Conservation (phyloP, 2,888 invertebrate species). For the Labia minor region DNA sequence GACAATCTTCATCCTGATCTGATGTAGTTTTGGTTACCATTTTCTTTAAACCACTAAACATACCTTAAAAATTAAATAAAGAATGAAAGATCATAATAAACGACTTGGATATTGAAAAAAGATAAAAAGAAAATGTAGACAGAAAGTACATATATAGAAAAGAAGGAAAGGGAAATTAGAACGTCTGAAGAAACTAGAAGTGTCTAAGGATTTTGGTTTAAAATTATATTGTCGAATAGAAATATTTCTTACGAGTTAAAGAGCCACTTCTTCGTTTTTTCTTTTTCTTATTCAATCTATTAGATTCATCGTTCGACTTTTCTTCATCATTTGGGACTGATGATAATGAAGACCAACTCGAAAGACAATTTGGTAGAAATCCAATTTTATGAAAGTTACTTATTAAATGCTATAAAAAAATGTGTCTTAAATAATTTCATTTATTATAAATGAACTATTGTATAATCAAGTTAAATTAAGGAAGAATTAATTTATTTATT, state of each 20-base stretch:
- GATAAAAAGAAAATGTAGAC: too few species aligned
- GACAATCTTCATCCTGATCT: slow-evolving; percentile 33
- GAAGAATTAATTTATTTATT: too few species aligned
- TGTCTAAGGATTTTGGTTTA: too few species aligned
- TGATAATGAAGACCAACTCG: not conserved
- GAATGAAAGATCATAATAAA: too few species aligned
- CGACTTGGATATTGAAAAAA: slow-evolving; percentile 19
- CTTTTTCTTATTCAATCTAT: slow-evolving; percentile 45
- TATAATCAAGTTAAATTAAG: too few species aligned
- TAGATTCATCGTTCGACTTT: slow-evolving; percentile 39
- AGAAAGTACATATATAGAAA: not conserved
- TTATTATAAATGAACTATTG: slow-evolving; percentile 20
- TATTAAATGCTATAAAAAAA: slow-evolving; percentile 53
- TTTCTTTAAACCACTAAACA: slow-evolving; percentile 65
- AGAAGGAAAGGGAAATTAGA: too few species aligned
- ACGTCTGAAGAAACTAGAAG: too few species aligned
- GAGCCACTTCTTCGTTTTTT: slow-evolving; percentile 80
- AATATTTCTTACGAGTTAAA: slow-evolving; percentile 55
- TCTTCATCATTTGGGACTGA: slow-evolving; percentile 37
- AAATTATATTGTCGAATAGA: too few species aligned
- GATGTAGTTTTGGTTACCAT: slow-evolving; percentile 53
- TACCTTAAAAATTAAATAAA: slow-evolving; percentile 44
- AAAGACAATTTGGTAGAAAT: slow-evolving; percentile 50
- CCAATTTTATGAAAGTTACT: slow-evolving; percentile 67
- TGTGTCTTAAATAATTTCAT: slow-evolving; percentile 18